A percentile compares a stretch with the other conserved stretches of the same genome.
Conservation (phyloP, 2,113 vertebrate genomes). For the Oryzias celebensis region DNA sequence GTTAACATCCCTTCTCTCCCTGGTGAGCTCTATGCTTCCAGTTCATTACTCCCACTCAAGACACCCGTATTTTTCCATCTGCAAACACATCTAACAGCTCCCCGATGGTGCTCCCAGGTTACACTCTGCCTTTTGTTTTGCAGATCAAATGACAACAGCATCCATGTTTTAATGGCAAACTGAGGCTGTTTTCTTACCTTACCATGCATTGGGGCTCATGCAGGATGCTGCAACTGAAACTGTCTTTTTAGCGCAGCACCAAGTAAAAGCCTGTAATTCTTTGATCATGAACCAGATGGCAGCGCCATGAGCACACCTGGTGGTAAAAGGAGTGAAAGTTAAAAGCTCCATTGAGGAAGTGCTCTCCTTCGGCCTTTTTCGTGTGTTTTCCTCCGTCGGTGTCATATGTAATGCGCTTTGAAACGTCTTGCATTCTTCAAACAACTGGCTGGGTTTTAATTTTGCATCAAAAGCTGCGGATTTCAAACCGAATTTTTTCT, state of each 20-base stretch:
- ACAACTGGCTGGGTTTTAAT: constrained; percentile 48
- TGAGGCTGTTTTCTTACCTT: constrained; percentile 1
- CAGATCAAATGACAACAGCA: constrained; percentile 55
- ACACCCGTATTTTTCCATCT: constrained; percentile 14
- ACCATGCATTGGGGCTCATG: too few relatives aligned
- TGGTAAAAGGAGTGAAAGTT: constrained; percentile 60
- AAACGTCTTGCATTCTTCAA: constrained; percentile 37
- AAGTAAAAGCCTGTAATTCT: constrained; percentile 24
- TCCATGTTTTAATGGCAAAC: constrained; percentile 57
- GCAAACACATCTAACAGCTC: constrained; percentile 28
- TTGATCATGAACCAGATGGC: constrained; percentile 37
- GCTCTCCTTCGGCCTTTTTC: not conserved
- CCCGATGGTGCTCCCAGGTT: constrained; percentile 29
- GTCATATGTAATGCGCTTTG: constrained; percentile 29
- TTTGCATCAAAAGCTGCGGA: constrained; percentile 51
- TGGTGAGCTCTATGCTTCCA: too few relatives aligned
- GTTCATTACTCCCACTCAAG: constrained; percentile 5
- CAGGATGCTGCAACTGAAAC: too few relatives aligned
- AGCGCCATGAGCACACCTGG: constrained; percentile 36
- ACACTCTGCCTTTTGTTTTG: constrained; percentile 51
- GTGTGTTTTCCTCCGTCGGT: not conserved
- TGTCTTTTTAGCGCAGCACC: too few relatives aligned
- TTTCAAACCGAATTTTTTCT: constrained; percentile 49
- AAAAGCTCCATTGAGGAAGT: constrained; percentile 51
- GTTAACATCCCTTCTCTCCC: too few relatives aligned